These are phyloP conservation scores for Hofmannophila pseudospretella DNA, from an alignment of 2,888 invertebrate genomes.

Conservation along the genomic window DNA sequence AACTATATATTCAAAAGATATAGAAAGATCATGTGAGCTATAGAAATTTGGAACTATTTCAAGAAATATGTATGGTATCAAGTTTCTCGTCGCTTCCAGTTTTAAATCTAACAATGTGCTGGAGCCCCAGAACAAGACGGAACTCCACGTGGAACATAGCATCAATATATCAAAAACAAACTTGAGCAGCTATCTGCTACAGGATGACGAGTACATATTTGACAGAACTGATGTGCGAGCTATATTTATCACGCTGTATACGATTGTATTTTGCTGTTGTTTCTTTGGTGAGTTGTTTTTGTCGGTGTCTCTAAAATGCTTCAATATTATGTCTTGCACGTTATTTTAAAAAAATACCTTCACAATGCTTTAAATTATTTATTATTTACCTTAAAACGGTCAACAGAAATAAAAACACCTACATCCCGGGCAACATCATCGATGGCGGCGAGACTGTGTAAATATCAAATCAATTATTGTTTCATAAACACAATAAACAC, in stretches of 20 bases:
- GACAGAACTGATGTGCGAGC: conserved; percentile 85
- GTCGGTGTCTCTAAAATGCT: neutral
- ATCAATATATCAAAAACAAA: conserved; percentile 39
- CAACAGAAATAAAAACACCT: no score
- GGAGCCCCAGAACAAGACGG: conserved; percentile 13
- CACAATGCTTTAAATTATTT: no score
- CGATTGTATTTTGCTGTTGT: conserved; percentile 88
- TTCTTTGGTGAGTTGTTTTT: conserved; percentile 84
- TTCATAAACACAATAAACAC: no score
- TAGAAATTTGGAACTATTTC: neutral
- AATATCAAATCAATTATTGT: no score
- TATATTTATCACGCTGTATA: conserved; percentile 86
- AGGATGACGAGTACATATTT: conserved; percentile 83
- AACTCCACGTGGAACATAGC: neutral
- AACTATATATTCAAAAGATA: neutral
- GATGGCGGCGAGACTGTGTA: no score
- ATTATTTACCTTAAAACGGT: no score
- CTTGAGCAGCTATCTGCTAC: conserved; percentile 36
- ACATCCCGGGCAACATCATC: no score
- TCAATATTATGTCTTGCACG: no score
- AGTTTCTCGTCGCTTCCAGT: conserved; percentile 40
- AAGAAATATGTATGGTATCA: conserved; percentile 43
- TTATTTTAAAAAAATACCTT: no score
- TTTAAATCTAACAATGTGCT: conserved; percentile 33
- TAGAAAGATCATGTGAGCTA: conserved; percentile 1